Percentiles rank a stretch among this genome's conserved stretches.
Conservation (phyloP, 2,888 invertebrate genomes). For the Uropetala carovei region DNA sequence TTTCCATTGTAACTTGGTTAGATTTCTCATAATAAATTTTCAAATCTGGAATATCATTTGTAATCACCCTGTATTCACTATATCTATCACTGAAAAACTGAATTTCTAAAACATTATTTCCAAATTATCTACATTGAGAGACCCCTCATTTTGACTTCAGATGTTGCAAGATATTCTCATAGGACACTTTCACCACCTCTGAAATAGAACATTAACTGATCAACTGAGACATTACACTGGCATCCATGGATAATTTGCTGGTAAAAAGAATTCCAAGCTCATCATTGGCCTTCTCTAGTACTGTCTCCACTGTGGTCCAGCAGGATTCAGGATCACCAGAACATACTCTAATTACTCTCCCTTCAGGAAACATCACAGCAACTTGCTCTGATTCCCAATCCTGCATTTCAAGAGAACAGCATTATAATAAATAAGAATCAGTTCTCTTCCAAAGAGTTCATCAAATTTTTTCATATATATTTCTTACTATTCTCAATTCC, state of each 20-base stretch:
- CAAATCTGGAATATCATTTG: too few species aligned
- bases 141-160: not conserved
- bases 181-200: not conserved
- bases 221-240: not conserved
- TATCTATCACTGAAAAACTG: too few species aligned
- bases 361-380: conserved; percentile 71
- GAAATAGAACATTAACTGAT: not conserved
- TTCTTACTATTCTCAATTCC: too few species aligned
- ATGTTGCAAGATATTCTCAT: not conserved
- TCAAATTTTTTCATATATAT: too few species aligned
- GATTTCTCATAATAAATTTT: too few species aligned
- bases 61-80: too few species aligned
- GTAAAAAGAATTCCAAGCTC: conserved; percentile 73
- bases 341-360: conserved; percentile 73
- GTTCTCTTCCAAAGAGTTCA: too few species aligned
- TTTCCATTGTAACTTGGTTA: too few species aligned
- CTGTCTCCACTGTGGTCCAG: conserved; percentile 73
- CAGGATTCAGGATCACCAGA: conserved; percentile 72
- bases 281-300: conserved; percentile 73
- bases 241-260: conserved; percentile 9
- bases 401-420: conserved; percentile 67
- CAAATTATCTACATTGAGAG: not conserved
- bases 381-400: conserved; percentile 72
- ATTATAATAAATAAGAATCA: not conserved
- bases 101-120: not conserved